These are phyloP conservation scores for Globodera rostochiensis DNA, from an alignment of 1,140 invertebrate genomes.

Conservation along the genomic window DNA sequence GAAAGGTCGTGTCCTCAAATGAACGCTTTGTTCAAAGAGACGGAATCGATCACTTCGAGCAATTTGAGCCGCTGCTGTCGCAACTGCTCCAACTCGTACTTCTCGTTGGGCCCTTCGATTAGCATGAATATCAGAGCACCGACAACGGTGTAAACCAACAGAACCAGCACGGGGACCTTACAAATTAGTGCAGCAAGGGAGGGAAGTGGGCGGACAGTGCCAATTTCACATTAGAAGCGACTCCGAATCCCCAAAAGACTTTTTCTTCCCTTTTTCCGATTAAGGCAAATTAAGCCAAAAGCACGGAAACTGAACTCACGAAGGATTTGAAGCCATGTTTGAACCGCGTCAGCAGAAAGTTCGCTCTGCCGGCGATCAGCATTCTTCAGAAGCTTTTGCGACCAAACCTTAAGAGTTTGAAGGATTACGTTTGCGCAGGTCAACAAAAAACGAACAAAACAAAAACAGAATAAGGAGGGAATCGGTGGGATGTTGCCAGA, in stretches of 20 bases:
- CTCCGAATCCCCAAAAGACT: too few relatives aligned
- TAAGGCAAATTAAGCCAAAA: neutral
- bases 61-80: constrained; percentile 41
- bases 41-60: constrained; percentile 34
- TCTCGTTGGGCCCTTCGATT: constrained; percentile 52
- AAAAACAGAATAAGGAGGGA: too few relatives aligned
- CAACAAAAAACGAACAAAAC: too few relatives aligned
- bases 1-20: constrained; percentile 49
- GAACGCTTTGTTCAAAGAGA: constrained; percentile 12
- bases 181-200: neutral
- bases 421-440: too few relatives aligned
- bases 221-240: too few relatives aligned
- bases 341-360: constrained; percentile 14
- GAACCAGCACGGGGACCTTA: constrained; percentile 39
- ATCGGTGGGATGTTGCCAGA: too few relatives aligned
- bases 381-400: neutral
- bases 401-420: too few relatives aligned
- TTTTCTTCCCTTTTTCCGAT: too few relatives aligned
- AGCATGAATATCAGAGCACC: constrained; percentile 49
- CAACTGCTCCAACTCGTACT: constrained; percentile 48
- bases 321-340: constrained; percentile 26
- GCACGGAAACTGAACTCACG: constrained; percentile 6
- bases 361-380: constrained; percentile 28
- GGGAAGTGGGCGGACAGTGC: neutral
- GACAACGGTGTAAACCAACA: constrained; percentile 50